A percentile compares a stretch with the other conserved stretches of the same genome.
These are phyloP conservation scores for Rhynchomys soricoides DNA, from an alignment of 2,113 vertebrate genomes.

Conservation along the genomic window DNA sequence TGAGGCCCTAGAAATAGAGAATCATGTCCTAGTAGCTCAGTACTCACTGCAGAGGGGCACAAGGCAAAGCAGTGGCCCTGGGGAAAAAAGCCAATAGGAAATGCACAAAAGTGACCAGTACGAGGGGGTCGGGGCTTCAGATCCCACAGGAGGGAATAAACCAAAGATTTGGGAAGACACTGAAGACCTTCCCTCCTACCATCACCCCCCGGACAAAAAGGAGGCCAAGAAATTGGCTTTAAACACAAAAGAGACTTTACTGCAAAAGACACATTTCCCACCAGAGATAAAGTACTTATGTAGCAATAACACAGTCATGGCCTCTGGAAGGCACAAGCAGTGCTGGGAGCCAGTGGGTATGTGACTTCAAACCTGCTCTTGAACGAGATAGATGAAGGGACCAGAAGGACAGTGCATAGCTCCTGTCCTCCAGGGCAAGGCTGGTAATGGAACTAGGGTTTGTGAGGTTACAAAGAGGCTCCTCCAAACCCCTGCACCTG, in stretches of 20 bases:
- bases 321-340: not conserved
- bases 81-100: fast-evolving
- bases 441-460: no score
- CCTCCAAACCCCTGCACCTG: not conserved
- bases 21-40: not conserved
- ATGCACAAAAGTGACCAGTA: fast-evolving
- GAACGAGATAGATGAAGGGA: not conserved
- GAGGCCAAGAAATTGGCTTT: not conserved
- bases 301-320: not conserved
- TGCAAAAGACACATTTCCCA: not conserved
- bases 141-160: not conserved
- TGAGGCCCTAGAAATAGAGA: not conserved
- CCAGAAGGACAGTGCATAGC: not conserved
- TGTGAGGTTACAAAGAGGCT: not conserved
- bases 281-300: not conserved
- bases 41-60: not conserved
- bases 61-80: not conserved
- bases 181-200: fast-evolving
- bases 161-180: not conserved
- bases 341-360: not conserved
- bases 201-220: not conserved
- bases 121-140: fast-evolving
- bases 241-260: not conserved
- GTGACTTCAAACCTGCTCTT: not conserved
- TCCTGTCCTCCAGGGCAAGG: not conserved